A percentile compares a stretch with the other conserved stretches of the same genome.
phyloP scores from a whole-genome alignment of 37 sponge, comb jelly and placozoan genomes.

The Mnemiopsis leidyi region DNA sequence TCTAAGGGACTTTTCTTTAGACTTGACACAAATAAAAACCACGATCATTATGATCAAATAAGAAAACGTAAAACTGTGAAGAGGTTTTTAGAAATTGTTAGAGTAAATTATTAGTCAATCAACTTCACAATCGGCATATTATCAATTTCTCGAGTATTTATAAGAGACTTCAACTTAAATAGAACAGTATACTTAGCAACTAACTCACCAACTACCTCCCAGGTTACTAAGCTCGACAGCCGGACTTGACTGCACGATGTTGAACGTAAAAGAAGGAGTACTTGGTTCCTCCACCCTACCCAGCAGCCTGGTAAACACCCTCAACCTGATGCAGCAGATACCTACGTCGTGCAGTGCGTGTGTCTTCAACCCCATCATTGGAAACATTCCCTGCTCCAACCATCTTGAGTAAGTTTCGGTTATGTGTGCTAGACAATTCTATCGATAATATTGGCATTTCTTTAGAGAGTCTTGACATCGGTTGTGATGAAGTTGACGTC shows the following conservation, averaged over 20 bases:
- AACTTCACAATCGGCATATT: no score
- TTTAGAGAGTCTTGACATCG: no score
- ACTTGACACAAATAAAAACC: no score
- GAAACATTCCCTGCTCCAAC: slow-evolving; percentile 52
- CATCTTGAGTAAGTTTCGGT: slow-evolving; percentile 20
- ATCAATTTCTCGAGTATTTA: no score
- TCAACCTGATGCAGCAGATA: not conserved
- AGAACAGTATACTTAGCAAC: no score
- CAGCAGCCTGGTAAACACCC: not conserved
- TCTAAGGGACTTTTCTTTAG: no score
- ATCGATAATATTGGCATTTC: not conserved
- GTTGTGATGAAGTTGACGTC: not conserved
- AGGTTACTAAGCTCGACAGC: not conserved
- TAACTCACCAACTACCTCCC: not conserved
- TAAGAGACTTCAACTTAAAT: no score
- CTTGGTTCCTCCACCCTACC: not conserved
- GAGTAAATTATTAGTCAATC: no score
- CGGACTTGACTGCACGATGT: not conserved
- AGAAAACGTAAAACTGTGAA: no score
- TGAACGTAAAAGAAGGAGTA: not conserved
- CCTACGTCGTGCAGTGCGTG: slow-evolving; percentile 1
- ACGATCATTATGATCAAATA: no score
- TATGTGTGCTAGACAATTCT: not conserved
- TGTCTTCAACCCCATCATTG: slow-evolving; percentile 49
- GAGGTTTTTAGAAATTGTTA: no score